Conservation (phyloP, 2,797 vertebrate species). For the Sebastes vulpes region DNA sequence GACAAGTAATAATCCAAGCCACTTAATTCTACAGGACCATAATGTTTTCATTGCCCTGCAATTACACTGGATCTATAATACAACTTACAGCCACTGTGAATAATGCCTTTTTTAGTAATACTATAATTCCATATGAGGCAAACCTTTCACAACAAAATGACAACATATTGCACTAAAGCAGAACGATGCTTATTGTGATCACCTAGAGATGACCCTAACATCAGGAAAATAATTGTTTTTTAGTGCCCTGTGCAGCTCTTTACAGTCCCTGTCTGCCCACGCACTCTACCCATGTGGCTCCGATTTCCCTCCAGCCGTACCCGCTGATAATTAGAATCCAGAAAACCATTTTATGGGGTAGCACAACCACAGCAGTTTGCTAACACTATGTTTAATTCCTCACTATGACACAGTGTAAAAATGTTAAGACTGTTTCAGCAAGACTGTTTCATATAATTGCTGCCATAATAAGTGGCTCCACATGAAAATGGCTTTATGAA, state of each 20-base stretch:
- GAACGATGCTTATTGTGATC: conserved; percentile 18
- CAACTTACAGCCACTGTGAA: background rate
- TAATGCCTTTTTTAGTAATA: background rate
- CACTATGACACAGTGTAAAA: conserved; percentile 21
- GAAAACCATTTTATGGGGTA: conserved; percentile 41
- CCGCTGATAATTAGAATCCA: conserved; percentile 55
- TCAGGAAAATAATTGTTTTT: conserved; percentile 40
- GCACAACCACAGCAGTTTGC: conserved; percentile 36
- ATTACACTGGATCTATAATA: background rate
- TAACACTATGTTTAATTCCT: conserved; percentile 43
- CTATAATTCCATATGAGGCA: background rate
- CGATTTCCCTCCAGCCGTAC: conserved; percentile 25
- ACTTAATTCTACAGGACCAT: background rate
- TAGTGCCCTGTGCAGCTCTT: conserved; percentile 30
- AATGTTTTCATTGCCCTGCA: background rate
- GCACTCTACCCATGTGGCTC: conserved; percentile 29
- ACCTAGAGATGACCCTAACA: conserved; percentile 12
- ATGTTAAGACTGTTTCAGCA: conserved; percentile 30
- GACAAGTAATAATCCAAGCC: background rate
- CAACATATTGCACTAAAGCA: background rate
- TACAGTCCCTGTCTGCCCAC: conserved; percentile 43
- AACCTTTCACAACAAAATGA: background rate
- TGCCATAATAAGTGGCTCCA: conserved; percentile 30
- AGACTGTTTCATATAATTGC: conserved; percentile 28
- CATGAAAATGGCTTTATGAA: conserved; percentile 35